Percentiles rank a stretch among this genome's conserved stretches.
These are phyloP conservation scores for Neodiprion lecontei DNA, from an alignment of 1,140 invertebrate species.

Conservation along the genomic window DNA sequence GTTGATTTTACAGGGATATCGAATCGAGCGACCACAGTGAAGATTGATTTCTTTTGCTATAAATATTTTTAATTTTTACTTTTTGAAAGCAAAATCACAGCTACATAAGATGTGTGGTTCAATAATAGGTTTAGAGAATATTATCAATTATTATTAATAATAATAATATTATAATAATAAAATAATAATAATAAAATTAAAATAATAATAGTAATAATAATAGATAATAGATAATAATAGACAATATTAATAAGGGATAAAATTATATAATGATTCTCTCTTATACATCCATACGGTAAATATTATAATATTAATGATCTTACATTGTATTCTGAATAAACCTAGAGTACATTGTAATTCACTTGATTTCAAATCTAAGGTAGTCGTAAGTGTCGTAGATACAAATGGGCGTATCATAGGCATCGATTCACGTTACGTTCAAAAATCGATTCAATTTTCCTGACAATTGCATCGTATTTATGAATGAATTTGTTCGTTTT, in stretches of 20 bases:
- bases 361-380: background rate
- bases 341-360: background rate
- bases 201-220: constrained; percentile 27
- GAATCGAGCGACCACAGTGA: background rate
- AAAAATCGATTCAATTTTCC: background rate
- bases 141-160: constrained; percentile 31
- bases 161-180: constrained; percentile 49
- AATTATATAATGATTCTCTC: constrained; percentile 57
- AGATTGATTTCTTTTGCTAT: constrained; percentile 47
- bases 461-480: too few relatives aligned
- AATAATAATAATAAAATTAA: constrained; percentile 30
- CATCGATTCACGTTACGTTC: background rate
- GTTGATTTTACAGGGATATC: background rate
- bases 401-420: background rate
- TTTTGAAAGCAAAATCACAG: constrained; percentile 64
- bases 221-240: constrained; percentile 50
- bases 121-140: constrained; percentile 44
- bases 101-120: constrained; percentile 60
- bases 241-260: constrained; percentile 51
- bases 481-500: too few relatives aligned
- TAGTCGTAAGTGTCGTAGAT: background rate
- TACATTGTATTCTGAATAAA: constrained; percentile 26
- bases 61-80: constrained; percentile 64
- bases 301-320: constrained; percentile 55
- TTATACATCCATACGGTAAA: constrained; percentile 50